Evolutionary conservation across 2,113 vertebrate species (phyloP).

Genomic region (Nettapus auritus): DNA sequence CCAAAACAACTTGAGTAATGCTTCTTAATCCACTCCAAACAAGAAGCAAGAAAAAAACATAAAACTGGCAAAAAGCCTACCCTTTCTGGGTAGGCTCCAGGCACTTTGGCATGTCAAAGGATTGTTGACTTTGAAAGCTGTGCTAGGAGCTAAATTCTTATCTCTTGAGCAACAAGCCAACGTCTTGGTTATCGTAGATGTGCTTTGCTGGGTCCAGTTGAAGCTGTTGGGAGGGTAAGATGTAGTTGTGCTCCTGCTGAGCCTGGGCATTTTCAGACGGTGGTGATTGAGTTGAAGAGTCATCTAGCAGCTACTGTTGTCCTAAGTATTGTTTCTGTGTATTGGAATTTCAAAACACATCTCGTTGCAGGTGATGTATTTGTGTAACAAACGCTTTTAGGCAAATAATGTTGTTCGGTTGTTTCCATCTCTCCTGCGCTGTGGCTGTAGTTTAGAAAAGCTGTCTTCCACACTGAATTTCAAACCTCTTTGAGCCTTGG

Average conservation of each 20-base stretch:
- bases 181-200: neutral
- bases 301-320: neutral
- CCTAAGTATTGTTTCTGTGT: neutral
- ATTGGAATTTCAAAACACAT: neutral
- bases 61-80: neutral
- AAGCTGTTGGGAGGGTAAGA: neutral
- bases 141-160: neutral
- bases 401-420: neutral
- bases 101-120: neutral
- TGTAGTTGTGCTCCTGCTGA: neutral
- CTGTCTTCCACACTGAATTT: constrained; percentile 35
- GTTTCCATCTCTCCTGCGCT: neutral
- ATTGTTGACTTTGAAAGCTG: constrained; percentile 13
- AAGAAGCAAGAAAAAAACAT: neutral
- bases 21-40: neutral
- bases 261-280: neutral
- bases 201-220: neutral
- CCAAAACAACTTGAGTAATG: neutral
- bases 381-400: neutral
- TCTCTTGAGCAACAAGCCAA: neutral
- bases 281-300: neutral
- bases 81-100: neutral
- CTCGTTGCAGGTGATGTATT: neutral
- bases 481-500: constrained; percentile 28
- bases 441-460: constrained; percentile 3